These are phyloP conservation scores for Nephotettix cincticeps DNA, from an alignment of 1,140 invertebrate species.

Conservation along the genomic window DNA sequence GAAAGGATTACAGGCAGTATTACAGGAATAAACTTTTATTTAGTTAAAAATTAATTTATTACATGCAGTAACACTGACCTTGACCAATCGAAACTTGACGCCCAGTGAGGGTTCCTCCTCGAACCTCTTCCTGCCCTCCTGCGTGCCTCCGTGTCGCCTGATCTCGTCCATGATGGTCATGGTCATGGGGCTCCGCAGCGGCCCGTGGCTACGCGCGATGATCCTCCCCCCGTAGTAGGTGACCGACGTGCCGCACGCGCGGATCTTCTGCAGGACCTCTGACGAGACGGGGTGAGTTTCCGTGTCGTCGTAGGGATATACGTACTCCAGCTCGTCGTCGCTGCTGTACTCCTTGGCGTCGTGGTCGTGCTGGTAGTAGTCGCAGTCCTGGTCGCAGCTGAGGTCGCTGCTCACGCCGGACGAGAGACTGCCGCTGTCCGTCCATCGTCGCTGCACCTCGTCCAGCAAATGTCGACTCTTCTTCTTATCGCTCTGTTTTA, in stretches of 20 bases:
- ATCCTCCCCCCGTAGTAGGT: slow-evolving; percentile 85
- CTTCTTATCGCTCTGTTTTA: background rate
- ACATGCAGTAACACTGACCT: slow-evolving; percentile 64
- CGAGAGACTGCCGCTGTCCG: slow-evolving; percentile 53
- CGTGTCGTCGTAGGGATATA: slow-evolving; percentile 41
- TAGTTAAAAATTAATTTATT: no score
- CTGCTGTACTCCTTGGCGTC: slow-evolving; percentile 35
- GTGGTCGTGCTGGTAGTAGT: slow-evolving; percentile 45
- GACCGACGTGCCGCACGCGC: slow-evolving; percentile 79
- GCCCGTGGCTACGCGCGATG: slow-evolving; percentile 62
- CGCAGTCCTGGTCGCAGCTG: slow-evolving; percentile 50
- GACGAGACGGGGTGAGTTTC: slow-evolving; percentile 43
- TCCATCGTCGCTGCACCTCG: slow-evolving; percentile 35
- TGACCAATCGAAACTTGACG: slow-evolving; percentile 48
- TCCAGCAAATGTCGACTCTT: background rate
- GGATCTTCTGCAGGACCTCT: slow-evolving; percentile 81
- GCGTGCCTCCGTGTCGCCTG: slow-evolving; percentile 24
- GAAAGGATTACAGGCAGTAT: no score
- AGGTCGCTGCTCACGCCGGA: slow-evolving; percentile 57
- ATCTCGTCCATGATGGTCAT: slow-evolving; percentile 66
- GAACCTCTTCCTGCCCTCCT: slow-evolving; percentile 27
- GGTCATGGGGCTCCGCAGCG: slow-evolving; percentile 60
- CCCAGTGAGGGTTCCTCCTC: slow-evolving; percentile 37
- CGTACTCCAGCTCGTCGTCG: slow-evolving; percentile 45
- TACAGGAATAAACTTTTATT: no score